A percentile compares a stretch with the other conserved stretches of the same genome.
Evolutionary conservation across 2,113 vertebrate species (phyloP).

Genomic region (Brachyistius frenatus): DNA sequence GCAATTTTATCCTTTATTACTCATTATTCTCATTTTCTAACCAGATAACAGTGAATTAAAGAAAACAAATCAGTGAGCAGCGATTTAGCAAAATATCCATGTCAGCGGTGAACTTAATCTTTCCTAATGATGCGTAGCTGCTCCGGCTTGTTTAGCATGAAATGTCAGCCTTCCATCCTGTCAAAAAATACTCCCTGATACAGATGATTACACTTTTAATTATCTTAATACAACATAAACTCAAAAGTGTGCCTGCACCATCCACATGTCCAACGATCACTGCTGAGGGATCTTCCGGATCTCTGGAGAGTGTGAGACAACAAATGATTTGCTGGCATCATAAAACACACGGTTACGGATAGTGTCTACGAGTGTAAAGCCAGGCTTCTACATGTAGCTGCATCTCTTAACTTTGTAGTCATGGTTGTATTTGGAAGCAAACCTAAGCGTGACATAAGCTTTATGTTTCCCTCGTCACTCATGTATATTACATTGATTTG

Average conservation of each 20-base stretch:
- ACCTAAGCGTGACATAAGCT: background rate
- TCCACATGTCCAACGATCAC: background rate
- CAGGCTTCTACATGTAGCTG: background rate
- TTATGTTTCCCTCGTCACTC: background rate
- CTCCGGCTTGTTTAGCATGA: background rate
- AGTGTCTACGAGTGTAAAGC: no score
- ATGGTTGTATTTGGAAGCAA: background rate
- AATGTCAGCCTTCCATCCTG: background rate
- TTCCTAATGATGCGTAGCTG: background rate
- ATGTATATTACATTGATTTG: background rate
- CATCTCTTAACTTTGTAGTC: background rate
- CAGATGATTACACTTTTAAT: background rate
- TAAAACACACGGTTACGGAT: background rate
- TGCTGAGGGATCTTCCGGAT: background rate
- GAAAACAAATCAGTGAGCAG: conserved; percentile 10
- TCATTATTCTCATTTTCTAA: background rate
- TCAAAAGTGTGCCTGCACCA: background rate
- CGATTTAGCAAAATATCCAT: conserved; percentile 1
- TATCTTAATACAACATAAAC: background rate
- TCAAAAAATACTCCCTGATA: background rate
- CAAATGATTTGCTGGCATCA: background rate
- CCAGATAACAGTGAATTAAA: conserved; percentile 9
- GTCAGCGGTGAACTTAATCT: background rate
- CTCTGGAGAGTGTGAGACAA: background rate
- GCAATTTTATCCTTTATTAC: conserved; percentile 11